Conservation (phyloP, 1,140 invertebrate species). For the Drosophila varians region DNA sequence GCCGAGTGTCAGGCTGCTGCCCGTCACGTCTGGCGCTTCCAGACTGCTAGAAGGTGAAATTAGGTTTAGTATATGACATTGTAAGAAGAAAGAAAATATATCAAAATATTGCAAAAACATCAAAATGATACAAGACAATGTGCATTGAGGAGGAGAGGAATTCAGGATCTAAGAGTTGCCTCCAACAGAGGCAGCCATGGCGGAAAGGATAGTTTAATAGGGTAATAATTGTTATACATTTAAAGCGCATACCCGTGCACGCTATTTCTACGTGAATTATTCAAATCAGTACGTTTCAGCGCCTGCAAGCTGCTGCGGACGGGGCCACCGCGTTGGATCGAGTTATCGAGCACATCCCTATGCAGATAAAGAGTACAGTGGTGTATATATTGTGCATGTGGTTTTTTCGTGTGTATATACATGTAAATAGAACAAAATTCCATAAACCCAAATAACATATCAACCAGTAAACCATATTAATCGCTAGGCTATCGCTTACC, state of each 20-base stretch:
- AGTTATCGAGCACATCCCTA: conserved; percentile 76
- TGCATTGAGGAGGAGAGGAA: neutral
- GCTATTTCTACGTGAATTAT: conserved; percentile 83
- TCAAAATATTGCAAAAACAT: conserved; percentile 10
- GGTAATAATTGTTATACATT: conserved; percentile 60
- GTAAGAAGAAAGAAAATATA: neutral
- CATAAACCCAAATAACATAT: conserved; percentile 33
- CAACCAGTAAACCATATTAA: conserved; percentile 11
- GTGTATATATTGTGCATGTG: conserved; percentile 38
- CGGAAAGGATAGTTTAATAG: conserved; percentile 2
- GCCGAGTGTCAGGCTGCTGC: conserved; percentile 87
- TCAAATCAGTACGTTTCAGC: conserved; percentile 82
- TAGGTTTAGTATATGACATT: neutral
- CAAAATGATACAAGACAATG: conserved; percentile 5
- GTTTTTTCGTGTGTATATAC: conserved; percentile 56
- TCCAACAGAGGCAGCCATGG: neutral
- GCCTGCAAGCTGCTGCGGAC: conserved; percentile 80
- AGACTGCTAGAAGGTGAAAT: conserved; percentile 54
- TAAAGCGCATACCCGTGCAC: conserved; percentile 82
- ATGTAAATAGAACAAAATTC: conserved; percentile 64
- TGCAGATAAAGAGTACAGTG: conserved; percentile 6
- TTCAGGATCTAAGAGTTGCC: neutral
- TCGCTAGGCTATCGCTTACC: conserved; percentile 68
- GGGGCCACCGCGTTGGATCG: conserved; percentile 70
- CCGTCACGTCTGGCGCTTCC: conserved; percentile 82